Evolutionary conservation across 2,888 invertebrate genomes (phyloP), one percentile per base, ranked within the genome.

Genomic region (Andricus curvator): DNA sequence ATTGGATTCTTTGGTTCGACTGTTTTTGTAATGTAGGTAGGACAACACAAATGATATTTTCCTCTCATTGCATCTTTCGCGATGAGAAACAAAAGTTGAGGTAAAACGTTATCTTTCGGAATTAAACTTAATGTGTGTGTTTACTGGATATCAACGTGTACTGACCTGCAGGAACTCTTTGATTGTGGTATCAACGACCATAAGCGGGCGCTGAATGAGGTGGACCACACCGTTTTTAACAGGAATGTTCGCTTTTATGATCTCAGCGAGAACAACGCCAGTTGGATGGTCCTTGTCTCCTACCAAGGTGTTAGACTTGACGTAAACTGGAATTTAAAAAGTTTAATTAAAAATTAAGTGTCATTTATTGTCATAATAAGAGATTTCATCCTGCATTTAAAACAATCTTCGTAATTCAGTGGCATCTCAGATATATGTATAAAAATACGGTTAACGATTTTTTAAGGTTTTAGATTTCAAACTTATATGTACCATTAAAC

Each of bases 181-280:
- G 84, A 98, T 96, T 5, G 96, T 96, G n/a, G 96, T 96, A 89
- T 98, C 98, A 78, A 98, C 97, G 81, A 98, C 96, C 96, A 98
- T 97, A 22, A 98, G 94, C 0, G 98, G 98, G 85, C 97, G 95
- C 88, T 97, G 97, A 86, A 98, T 98, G 84, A 99, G 95, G 93
- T 99, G 98, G 6, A 98, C 96, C 0, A 98, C 98, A 51, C 98
- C 98, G 89, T 98, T 98, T 90, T 95, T 96, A 44, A 98, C 97
- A 0, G 98, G 98, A 85, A 98, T 98, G 93, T 98, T 98, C 51
- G 96, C 96, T 90, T 96, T 95, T 13, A 98, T 96, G 83, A 98
- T 97, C 93, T 97, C 97, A 1, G 98, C 97, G 84, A 98, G 93
- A 1, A 98, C 98, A 4, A 97, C 97, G 15, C 98, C 98, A 78